Conservation (phyloP, 2,888 invertebrate species). For the Drosophila affinis region DNA sequence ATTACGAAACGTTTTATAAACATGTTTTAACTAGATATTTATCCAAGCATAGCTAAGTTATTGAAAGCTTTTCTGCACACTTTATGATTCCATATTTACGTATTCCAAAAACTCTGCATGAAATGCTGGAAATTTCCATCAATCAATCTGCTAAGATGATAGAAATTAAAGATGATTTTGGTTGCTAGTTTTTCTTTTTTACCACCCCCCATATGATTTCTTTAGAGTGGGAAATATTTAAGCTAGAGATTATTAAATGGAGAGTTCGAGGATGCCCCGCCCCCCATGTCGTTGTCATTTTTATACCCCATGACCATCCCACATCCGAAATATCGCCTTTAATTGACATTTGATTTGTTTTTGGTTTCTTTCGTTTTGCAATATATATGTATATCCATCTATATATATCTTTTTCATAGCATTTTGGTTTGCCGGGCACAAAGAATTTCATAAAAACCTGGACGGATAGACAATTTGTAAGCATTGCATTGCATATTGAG, state of each 20-base stretch:
- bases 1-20: slow-evolving; percentile 9
- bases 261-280: not conserved
- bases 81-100: slow-evolving; percentile 17
- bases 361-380: slow-evolving; percentile 54
- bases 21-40: slow-evolving; percentile 38
- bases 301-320: not conserved
- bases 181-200: not conserved
- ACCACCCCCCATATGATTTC: not conserved
- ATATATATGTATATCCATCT: slow-evolving; percentile 69
- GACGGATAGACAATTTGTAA: slow-evolving; percentile 81
- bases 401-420: slow-evolving; percentile 77
- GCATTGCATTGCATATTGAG: slow-evolving; percentile 61
- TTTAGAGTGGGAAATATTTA: not conserved
- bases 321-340: not conserved
- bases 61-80: slow-evolving; percentile 68
- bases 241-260: not conserved
- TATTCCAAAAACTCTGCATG: slow-evolving; percentile 23
- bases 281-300: not conserved
- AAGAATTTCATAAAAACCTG: slow-evolving; percentile 80
- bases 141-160: not conserved
- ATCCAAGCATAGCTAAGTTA: slow-evolving; percentile 42
- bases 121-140: slow-evolving; percentile 19
- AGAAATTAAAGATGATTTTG: not conserved
- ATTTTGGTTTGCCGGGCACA: slow-evolving; percentile 81
- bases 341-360: slow-evolving; percentile 22